These are phyloP conservation scores for Drosophila eugracilis DNA, from an alignment of 1,140 invertebrate genomes.

Conservation along the genomic window DNA sequence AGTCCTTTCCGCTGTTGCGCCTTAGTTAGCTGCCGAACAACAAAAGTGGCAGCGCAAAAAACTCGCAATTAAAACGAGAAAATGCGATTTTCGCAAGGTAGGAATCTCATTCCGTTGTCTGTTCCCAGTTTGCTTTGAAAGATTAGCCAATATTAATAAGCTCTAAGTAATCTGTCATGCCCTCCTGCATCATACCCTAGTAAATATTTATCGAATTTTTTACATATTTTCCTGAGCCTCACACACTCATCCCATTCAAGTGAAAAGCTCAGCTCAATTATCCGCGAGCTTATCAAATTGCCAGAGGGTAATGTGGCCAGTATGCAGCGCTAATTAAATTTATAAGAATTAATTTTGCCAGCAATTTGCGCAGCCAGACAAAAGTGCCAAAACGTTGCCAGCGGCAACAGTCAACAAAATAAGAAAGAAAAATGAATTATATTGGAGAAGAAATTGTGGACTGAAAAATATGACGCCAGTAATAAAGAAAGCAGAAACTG, in stretches of 20 bases:
- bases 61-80: conserved; percentile 25
- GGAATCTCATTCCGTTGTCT: neutral
- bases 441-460: conserved; percentile 25
- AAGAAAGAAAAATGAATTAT: conserved; percentile 7
- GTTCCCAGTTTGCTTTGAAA: neutral
- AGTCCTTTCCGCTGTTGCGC: conserved; percentile 58
- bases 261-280: conserved; percentile 10
- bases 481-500: conserved; percentile 59
- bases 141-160: conserved; percentile 17
- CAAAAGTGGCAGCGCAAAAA: conserved; percentile 23
- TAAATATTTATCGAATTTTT: conserved; percentile 1
- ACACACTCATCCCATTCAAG: neutral
- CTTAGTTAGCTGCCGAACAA: conserved; percentile 58
- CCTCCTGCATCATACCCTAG: neutral
- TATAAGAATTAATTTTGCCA: conserved; percentile 79
- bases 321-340: conserved; percentile 76
- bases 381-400: conserved; percentile 57
- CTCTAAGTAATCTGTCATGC: conserved; percentile 1
- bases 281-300: conserved; percentile 27
- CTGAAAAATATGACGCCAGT: conserved; percentile 32
- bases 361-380: conserved; percentile 51
- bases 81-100: conserved; percentile 5
- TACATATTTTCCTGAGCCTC: neutral
- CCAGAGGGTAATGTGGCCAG: conserved; percentile 41
- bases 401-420: conserved; percentile 43